Evolutionary conservation across 2,113 vertebrate genomes (phyloP), one percentile per base, ranked within the genome.

Genomic region (Pedionomus torquatus): DNA sequence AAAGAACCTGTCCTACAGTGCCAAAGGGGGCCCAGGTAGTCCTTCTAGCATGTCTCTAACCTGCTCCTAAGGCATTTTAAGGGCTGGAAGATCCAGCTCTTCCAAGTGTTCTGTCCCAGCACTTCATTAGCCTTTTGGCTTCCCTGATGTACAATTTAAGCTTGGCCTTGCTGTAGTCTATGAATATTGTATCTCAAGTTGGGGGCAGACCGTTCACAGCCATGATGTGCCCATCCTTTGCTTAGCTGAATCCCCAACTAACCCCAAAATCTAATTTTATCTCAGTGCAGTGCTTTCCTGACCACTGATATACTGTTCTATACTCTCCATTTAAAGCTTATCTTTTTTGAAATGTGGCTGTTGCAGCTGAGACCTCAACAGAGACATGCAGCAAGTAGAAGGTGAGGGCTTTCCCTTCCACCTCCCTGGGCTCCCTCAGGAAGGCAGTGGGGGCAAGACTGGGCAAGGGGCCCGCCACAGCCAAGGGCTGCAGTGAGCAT

Each of bases 1-100:
- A 48, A 60, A 69, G 23, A 37, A 81, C 2, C 10, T 44, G 11
- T 55, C 25, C 25, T 46, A 8, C 0, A 0, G 44, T 15, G 54
- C 7, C 5, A 1, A 35, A 63, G 25, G 65, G 15, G 15, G 8
- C 48, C 15, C 14, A 37, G 25, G 13, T 14, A 46, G 25, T 13
- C 19, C 20, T 31, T 75, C 43, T 26, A 16, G 26, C 13, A 3
- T 2, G 3, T 24, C 13, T 60, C 49, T 26, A 57, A 39, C 9
- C 46, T 43, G 17, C 44, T 78, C 43, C 37, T 54, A 70, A 54
- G 14, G 10, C 30, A 43, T 30, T 41, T 58, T 8, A 58, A 75
- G 25, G 17, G 18, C 8, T 7, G 14, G 44, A 79, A 88, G 55
- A 49, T 33, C 23, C 37, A 87, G 17, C 63, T 60, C 5, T 43